Base-by-base conservation (phyloP, 1,140 invertebrate species). In the Pseudomyrmex sp. region DNA sequence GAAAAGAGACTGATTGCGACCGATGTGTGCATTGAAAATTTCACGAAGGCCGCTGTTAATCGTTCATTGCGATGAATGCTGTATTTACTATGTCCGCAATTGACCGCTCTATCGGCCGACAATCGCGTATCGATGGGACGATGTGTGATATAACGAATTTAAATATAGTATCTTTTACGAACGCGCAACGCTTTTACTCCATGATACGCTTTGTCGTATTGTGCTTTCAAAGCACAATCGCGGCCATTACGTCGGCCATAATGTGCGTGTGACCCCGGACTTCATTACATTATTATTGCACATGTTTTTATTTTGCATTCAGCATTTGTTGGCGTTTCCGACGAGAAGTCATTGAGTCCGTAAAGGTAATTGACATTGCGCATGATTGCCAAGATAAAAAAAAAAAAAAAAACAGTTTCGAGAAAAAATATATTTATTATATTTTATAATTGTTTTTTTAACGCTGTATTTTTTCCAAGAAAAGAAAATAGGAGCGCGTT, bases 71-170 rank as follows among this genome's bases (percentile, higher is more conserved):
- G 44, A 12, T 58, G 76, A 80, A 35, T 72, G 44, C 15, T 35
- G 54, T 50, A 59, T 80, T 72, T 70, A 56, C 66, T 50, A 15
- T 58, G 15, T 50, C 20, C 66, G 66, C 54, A 72, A 61, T 44
- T 35, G 44, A 72, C 50, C 56, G 66, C 10, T 80, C 59, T 48
- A 48, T 72, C 76, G 20, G 8, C 15, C 20, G 44, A 59, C 72
- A 59, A 80, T 80, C 66, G 66, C n/a, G 56, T 80, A 61, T 80
- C 54, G 23, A 80, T 61, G 15, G 20, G n/a, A 18, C 20, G 18
- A n/a, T 18, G 44, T 44, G 68, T 61, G 52, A 79, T 18, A 20
- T 59, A 70, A 80, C 54, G 12, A 8, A 35, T 80, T 72, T 59
- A 72, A 80, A 72, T 35, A 35, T 61, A 15, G 35, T 59, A 48